These are phyloP conservation scores for Chirona hameri DNA, from an alignment of 2,888 invertebrate species.

Conservation along the genomic window DNA sequence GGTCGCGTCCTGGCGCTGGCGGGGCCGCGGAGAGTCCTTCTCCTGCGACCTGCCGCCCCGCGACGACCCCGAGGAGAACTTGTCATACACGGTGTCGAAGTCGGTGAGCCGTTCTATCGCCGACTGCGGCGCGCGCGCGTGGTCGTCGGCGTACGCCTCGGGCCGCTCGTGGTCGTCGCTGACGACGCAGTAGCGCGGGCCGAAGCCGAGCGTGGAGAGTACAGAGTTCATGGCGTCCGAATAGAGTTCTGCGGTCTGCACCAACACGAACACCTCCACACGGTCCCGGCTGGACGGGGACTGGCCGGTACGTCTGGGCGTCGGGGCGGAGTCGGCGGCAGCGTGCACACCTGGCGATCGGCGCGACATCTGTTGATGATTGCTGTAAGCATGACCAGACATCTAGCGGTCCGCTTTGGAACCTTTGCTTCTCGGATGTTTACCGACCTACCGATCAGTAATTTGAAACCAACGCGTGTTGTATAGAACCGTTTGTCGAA, in stretches of 20 bases:
- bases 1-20: neutral
- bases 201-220: neutral
- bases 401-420: too few species aligned
- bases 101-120: neutral
- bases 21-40: neutral
- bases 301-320: neutral
- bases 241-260: neutral
- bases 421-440: too few species aligned
- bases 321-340: neutral
- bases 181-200: conserved; percentile 12
- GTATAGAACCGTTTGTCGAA: too few species aligned
- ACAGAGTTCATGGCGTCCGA: neutral
- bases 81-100: neutral
- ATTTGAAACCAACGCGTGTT: too few species aligned
- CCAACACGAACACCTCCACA: neutral
- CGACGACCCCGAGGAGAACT: neutral
- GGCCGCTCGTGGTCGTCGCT: conserved; percentile 22
- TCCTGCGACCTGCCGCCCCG: neutral
- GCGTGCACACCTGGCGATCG: neutral
- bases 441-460: too few species aligned
- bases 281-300: neutral
- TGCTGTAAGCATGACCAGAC: neutral
- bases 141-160: neutral
- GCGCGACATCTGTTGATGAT: neutral
- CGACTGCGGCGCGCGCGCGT: neutral